Conservation (phyloP, 53 echinoderm and acorn worm species). For the Echinometra lucunter region DNA sequence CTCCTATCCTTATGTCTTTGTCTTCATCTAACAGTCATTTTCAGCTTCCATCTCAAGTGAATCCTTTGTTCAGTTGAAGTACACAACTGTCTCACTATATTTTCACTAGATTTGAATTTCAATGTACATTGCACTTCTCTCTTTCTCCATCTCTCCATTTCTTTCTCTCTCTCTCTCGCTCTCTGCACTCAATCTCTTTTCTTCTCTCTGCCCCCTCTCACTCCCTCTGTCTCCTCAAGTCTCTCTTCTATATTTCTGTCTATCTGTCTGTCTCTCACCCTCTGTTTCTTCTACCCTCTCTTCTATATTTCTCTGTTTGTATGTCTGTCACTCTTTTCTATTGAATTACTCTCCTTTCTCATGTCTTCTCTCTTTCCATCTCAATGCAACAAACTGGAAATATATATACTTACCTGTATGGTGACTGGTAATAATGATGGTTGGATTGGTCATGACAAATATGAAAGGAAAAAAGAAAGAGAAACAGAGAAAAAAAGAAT, state of each 20-base stretch:
- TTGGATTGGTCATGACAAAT: background rate
- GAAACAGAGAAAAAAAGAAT: background rate
- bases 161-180: background rate
- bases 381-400: background rate
- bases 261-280: no score
- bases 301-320: background rate
- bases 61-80: background rate
- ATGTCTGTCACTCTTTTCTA: no score
- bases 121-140: background rate
- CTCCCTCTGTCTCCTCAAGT: background rate
- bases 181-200: background rate
- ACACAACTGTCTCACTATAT: background rate
- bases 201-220: background rate
- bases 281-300: background rate
- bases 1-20: background rate
- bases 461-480: constrained; percentile 7
- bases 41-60: background rate
- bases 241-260: background rate
- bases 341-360: no score
- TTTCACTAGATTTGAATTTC: background rate
- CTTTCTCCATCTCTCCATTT: background rate
- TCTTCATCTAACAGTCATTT: background rate
- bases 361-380: background rate
- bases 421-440: background rate
- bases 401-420: background rate